Base-by-base conservation (phyloP, 2,888 invertebrate species). In the Nudaria mundana region DNA sequence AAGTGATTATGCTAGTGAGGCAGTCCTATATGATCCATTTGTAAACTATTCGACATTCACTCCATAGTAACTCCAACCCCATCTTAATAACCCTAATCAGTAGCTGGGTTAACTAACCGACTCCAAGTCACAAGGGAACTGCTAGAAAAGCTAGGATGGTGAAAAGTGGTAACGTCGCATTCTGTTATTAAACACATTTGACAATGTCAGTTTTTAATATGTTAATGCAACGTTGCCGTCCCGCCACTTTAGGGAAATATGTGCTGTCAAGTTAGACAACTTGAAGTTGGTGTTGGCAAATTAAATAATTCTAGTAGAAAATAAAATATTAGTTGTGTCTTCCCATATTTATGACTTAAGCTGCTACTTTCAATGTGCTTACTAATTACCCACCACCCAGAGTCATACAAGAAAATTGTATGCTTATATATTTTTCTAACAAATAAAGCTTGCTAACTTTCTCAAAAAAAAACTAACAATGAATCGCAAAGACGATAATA, bases 121-220 rank as follows among this genome's bases (percentile, higher is more conserved):
- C 36, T 28, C 12, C 24, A 5, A 30, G 22, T 26, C 37, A 37
- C 36, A 10, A 8, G 37, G 28, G 33, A 37, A 37, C 33, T 34
- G 37, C 26, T 37, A 33, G 33, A 24, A 37, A 39, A 42, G 18
- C 36, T 38, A 32, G 42, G 25, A 37, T 37, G 25, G 37, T 18
- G 28, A 20, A 24, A 15, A 37, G 14, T 18, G 41, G 36, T 29
- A 41, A 36, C 41, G 41, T 41, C 29, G 32, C 36, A 18, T 37
- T 13, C 32, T 37, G 37, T 41, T 41, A 41, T 37, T 24, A 36
- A 41, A 41, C 41, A 37, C 41, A 41, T 41, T 41, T 37, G 41
- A 41, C 41, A 41, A 37, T 24, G 41, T 37, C 41, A 32, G 32
- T 41, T 41, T 41, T 41, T 41, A 37, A 41, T 41, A 41, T 41